Evolutionary conservation across 2,113 vertebrate genomes (phyloP).

Genomic region (Heteronetta atricapilla): DNA sequence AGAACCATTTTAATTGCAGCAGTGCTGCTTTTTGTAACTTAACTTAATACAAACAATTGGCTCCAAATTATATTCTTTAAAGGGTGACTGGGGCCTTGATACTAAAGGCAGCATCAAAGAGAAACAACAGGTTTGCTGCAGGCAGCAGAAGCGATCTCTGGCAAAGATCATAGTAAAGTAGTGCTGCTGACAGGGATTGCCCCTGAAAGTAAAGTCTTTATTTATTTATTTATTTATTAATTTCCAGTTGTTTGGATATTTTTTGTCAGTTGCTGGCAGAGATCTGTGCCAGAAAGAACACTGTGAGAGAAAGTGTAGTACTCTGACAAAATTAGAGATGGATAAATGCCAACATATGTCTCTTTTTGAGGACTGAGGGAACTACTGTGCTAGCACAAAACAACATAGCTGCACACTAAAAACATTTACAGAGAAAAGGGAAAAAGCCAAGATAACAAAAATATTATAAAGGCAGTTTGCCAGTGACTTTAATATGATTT

Average conservation of each 20-base stretch:
- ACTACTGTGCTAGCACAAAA: slow-evolving; percentile 10
- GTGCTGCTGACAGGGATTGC: neutral
- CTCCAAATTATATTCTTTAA: neutral
- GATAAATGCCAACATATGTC: slow-evolving; percentile 26
- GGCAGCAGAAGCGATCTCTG: slow-evolving; percentile 33
- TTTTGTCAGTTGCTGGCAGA: slow-evolving; percentile 17
- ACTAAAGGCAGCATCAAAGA: neutral
- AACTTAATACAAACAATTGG: neutral
- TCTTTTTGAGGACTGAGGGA: slow-evolving; percentile 22
- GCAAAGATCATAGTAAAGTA: neutral
- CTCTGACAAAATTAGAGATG: slow-evolving; percentile 34
- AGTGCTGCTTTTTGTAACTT: neutral
- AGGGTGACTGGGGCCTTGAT: neutral
- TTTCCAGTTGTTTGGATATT: slow-evolving; percentile 5
- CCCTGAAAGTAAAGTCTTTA: neutral
- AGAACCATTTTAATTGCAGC: neutral
- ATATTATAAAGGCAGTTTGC: neutral
- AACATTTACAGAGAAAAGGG: slow-evolving; percentile 3
- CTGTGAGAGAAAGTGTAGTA: slow-evolving; percentile 26
- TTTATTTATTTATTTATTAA: neutral
- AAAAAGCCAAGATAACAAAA: slow-evolving; percentile 31
- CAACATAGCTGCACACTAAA: neutral
- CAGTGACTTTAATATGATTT: slow-evolving; percentile 34
- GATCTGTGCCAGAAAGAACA: slow-evolving; percentile 16
- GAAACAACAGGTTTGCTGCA: neutral